phyloP scores from a whole-genome alignment of 2,888 invertebrate genomes.

The Mesoligia furuncula region DNA sequence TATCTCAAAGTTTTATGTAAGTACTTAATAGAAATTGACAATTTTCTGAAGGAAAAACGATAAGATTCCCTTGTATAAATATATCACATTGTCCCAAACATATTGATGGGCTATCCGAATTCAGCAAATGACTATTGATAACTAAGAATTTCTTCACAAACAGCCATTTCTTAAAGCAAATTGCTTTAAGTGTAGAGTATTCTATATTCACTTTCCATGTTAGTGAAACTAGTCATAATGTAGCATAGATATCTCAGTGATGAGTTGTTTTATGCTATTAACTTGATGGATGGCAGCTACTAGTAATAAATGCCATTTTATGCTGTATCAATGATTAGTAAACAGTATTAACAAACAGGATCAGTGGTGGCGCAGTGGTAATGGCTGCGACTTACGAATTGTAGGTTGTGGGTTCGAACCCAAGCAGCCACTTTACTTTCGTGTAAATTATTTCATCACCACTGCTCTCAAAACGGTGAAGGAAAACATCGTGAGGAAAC shows the following conservation, averaged over 20 bases:
- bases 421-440: no score
- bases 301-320: background rate
- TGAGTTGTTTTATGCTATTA: conserved; percentile 34
- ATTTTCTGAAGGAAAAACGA: background rate
- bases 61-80: background rate
- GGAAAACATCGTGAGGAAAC: no score
- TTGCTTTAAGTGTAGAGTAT: background rate
- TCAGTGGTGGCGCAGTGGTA: no score
- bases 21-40: background rate
- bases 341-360: background rate
- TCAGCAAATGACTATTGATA: background rate
- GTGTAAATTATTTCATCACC: no score
- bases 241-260: conserved; percentile 9
- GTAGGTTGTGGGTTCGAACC: no score
- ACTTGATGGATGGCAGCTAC: conserved; percentile 33
- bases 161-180: background rate
- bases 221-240: conserved; percentile 24
- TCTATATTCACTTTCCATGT: conserved; percentile 30
- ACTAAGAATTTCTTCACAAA: background rate
- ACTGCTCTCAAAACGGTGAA: no score
- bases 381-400: no score
- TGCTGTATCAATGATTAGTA: background rate
- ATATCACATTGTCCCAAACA: background rate
- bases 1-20: background rate
- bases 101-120: background rate